Conservation (phyloP, 2,797 vertebrate genomes). For the Erpetoichthys calabaricus region DNA sequence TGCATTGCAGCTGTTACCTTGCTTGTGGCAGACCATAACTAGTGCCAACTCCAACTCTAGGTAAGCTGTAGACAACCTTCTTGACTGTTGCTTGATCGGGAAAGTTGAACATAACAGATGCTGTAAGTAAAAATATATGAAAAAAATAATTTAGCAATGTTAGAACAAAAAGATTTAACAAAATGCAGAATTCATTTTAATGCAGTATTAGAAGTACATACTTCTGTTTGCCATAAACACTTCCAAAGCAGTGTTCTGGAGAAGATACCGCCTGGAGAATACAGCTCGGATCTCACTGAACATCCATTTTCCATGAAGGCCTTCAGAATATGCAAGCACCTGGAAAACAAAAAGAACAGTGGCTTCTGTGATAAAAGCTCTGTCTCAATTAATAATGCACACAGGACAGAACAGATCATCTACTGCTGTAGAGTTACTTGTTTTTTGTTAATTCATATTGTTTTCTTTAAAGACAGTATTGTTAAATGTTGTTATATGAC, state of each 20-base stretch:
- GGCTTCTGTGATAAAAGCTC: neutral
- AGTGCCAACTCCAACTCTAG: constrained; percentile 91
- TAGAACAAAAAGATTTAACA: constrained; percentile 8
- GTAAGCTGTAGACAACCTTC: constrained; percentile 88
- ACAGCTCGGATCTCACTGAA: constrained; percentile 96
- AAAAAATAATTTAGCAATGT: constrained; percentile 18
- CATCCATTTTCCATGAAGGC: constrained; percentile 98
- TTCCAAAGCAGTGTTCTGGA: constrained; percentile 89
- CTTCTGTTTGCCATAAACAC: constrained; percentile 98
- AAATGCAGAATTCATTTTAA: constrained; percentile 8
- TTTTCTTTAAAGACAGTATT: too few relatives aligned
- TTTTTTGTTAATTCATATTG: too few relatives aligned
- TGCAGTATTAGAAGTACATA: constrained; percentile 37
- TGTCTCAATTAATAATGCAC: neutral
- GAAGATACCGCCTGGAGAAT: constrained; percentile 80
- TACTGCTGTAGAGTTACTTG: too few relatives aligned
- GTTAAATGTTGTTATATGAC: too few relatives aligned
- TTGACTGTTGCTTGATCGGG: constrained; percentile 93
- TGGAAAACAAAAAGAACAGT: constrained; percentile 28
- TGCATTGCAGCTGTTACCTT: constrained; percentile 49
- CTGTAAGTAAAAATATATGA: constrained; percentile 42
- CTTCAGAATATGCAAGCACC: constrained; percentile 86
- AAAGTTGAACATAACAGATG: constrained; percentile 97
- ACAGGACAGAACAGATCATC: too few relatives aligned
- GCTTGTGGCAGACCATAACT: constrained; percentile 95